phyloP scores from a whole-genome alignment of 1,140 invertebrate species.

The Zaprionus davidi region DNA sequence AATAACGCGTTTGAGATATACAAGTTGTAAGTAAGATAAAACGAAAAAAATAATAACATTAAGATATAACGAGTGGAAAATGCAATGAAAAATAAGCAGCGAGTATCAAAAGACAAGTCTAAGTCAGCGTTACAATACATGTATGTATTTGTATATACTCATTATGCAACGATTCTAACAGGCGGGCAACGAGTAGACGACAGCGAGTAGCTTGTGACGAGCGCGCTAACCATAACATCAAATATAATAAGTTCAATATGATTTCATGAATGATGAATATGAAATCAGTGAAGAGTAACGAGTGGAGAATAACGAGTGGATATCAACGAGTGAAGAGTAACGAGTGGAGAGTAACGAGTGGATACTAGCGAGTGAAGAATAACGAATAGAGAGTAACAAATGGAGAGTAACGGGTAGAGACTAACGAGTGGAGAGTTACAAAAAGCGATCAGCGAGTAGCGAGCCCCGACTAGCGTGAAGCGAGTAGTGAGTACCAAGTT shows the following conservation, averaged over 20 bases:
- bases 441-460: not conserved
- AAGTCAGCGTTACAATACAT: no score
- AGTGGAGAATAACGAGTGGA: not conserved
- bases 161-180: not conserved
- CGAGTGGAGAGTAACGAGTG: not conserved
- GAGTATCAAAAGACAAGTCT: no score
- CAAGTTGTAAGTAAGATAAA: no score
- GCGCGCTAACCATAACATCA: no score
- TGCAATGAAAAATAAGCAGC: not conserved
- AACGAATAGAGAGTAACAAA: not conserved
- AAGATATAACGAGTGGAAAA: no score
- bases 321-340: not conserved
- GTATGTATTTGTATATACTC: no score
- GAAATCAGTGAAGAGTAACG: not conserved
- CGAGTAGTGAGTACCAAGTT: no score
- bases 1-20: no score
- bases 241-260: no score
- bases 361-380: not conserved
- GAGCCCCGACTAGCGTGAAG: not conserved
- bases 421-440: not conserved
- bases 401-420: not conserved
- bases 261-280: not conserved
- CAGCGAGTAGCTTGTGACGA: no score
- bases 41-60: no score
- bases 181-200: not conserved